phyloP scores from a whole-genome alignment of 1,140 invertebrate genomes.

The Episyrphus balteatus region DNA sequence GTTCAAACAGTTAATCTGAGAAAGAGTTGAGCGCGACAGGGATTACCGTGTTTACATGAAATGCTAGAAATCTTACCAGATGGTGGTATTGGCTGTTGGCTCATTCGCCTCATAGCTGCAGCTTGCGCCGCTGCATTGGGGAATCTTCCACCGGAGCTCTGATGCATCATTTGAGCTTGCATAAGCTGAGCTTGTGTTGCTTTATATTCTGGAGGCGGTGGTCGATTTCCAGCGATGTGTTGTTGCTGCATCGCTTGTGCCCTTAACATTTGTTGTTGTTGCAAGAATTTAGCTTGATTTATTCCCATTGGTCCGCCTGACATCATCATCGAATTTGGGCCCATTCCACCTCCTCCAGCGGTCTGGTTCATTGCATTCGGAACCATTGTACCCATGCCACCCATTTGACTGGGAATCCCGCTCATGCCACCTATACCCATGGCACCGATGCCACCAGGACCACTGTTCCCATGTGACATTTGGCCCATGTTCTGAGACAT shows the following conservation, averaged over 20 bases:
- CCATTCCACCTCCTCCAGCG: slow-evolving; percentile 9
- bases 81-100: slow-evolving; percentile 55
- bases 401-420: slow-evolving; percentile 15
- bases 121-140: slow-evolving; percentile 38
- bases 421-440: slow-evolving; percentile 4
- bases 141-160: slow-evolving; percentile 36
- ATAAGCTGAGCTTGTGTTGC: slow-evolving; percentile 49
- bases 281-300: slow-evolving; percentile 51
- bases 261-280: slow-evolving; percentile 39
- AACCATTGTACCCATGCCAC: slow-evolving; percentile 24
- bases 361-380: slow-evolving; percentile 14
- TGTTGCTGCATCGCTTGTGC: slow-evolving; percentile 37
- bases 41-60: not conserved
- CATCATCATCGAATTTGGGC: slow-evolving; percentile 22
- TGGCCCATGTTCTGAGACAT: not conserved
- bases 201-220: slow-evolving; percentile 67
- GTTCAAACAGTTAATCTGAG: no score
- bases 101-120: slow-evolving; percentile 46
- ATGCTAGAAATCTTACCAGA: slow-evolving; percentile 39
- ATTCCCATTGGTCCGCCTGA: slow-evolving; percentile 35
- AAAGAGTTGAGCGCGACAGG: no score
- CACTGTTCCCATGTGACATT: slow-evolving; percentile 1
- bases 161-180: slow-evolving; percentile 38
- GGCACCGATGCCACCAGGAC: slow-evolving; percentile 5
- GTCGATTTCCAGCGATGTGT: slow-evolving; percentile 42